These are phyloP conservation scores for Danionella dracula DNA, from an alignment of 2,797 vertebrate species.

Conservation along the genomic window DNA sequence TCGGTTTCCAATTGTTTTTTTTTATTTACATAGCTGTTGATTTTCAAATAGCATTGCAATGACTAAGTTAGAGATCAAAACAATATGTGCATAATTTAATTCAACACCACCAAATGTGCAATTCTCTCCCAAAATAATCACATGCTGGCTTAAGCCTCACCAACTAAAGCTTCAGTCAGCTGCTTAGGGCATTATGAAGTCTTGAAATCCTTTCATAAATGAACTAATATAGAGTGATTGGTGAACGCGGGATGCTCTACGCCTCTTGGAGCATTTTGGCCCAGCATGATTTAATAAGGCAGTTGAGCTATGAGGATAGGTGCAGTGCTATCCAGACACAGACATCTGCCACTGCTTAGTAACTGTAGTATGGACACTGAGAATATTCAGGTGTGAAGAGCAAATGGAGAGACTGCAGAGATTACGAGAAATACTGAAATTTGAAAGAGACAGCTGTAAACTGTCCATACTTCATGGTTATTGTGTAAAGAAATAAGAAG, in stretches of 20 bases:
- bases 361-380: constrained; percentile 19
- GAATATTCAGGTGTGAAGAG: background rate
- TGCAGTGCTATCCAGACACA: constrained; percentile 16
- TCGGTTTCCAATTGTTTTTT: no score
- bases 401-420: constrained; percentile 1
- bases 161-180: background rate
- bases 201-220: constrained; percentile 13
- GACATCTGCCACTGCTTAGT: constrained; percentile 27
- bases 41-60: no score
- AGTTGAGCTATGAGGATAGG: constrained; percentile 21
- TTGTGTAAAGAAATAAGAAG: no score
- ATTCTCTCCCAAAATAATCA: no score
- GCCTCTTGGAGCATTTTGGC: constrained; percentile 33
- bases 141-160: background rate
- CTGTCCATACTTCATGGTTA: no score
- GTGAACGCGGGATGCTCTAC: constrained; percentile 19
- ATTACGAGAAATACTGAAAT: background rate
- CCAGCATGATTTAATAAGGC: constrained; percentile 36
- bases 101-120: no score
- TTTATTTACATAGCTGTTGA: no score
- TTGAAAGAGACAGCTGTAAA: no score
- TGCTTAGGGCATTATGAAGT: background rate
- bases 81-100: no score
- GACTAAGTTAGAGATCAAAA: no score
- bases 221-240: constrained; percentile 11